A percentile compares a stretch with the other conserved stretches of the same genome.
phyloP scores from a whole-genome alignment of 2,888 invertebrate genomes.

The Apamea sordens region DNA sequence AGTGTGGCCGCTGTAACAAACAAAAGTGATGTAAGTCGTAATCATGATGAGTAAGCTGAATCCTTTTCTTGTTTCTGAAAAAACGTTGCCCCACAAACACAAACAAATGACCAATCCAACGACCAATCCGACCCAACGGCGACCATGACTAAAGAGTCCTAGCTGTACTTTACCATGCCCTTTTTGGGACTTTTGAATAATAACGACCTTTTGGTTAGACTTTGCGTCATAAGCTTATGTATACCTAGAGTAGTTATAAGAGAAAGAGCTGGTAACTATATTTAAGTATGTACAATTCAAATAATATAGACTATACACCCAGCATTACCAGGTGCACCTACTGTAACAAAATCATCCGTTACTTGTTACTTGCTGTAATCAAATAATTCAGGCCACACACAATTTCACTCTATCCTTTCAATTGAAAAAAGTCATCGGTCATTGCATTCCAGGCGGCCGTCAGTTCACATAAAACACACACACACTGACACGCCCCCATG shows the following conservation, averaged over 20 bases:
- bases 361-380: slow-evolving; percentile 25
- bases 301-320: not conserved
- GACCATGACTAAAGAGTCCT: not conserved
- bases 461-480: slow-evolving; percentile 42
- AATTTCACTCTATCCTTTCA: slow-evolving; percentile 51
- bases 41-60: not conserved
- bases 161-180: not conserved
- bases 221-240: not conserved
- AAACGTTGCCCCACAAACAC: no score
- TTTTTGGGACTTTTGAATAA: not conserved
- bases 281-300: not conserved
- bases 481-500: slow-evolving; percentile 43
- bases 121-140: no score
- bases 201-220: not conserved
- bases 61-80: no score
- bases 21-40: not conserved
- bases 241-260: not conserved
- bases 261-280: not conserved
- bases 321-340: not conserved
- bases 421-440: slow-evolving; percentile 63
- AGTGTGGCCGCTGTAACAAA: not conserved
- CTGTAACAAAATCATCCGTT: not conserved
- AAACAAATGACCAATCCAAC: no score
- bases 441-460: slow-evolving; percentile 56
- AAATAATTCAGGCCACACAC: slow-evolving; percentile 52